Evolutionary conservation across 2,113 vertebrate genomes (phyloP).

Genomic region (Notechis scutatus): DNA sequence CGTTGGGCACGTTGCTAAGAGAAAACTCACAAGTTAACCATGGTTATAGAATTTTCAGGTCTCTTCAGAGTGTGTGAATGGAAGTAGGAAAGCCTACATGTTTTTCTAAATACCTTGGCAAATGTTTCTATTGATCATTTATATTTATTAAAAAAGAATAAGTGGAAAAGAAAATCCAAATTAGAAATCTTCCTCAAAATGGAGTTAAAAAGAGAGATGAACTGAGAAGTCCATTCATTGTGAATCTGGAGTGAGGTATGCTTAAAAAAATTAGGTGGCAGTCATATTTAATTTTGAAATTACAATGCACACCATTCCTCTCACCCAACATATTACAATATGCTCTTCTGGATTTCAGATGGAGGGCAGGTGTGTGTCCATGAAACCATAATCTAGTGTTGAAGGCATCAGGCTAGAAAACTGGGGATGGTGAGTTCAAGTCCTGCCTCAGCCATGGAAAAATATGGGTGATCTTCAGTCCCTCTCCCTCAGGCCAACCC

Average conservation of each 20-base stretch:
- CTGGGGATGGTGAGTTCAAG: neutral
- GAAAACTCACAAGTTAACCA: neutral
- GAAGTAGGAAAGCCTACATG: neutral
- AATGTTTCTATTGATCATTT: neutral
- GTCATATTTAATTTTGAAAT: neutral
- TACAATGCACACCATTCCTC: neutral
- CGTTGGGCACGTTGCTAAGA: conserved; percentile 30
- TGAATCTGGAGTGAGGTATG: neutral
- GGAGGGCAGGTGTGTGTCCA: neutral
- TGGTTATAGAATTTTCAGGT: neutral
- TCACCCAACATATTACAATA: neutral
- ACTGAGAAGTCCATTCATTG: neutral
- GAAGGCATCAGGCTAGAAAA: neutral
- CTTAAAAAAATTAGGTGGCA: neutral
- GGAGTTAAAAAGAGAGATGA: neutral
- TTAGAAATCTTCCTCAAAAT: neutral
- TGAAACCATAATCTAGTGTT: neutral
- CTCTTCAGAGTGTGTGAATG: neutral
- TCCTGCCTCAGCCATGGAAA: neutral
- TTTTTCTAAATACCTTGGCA: neutral
- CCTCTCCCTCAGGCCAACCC: neutral
- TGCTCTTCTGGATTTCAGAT: neutral
- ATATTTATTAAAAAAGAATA: neutral
- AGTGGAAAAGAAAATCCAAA: neutral
- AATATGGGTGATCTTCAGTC: neutral